phyloP scores from a whole-genome alignment of 30 jellyfish, hydroid and myxozoan genomes.

The Morbakka virulenta region DNA sequence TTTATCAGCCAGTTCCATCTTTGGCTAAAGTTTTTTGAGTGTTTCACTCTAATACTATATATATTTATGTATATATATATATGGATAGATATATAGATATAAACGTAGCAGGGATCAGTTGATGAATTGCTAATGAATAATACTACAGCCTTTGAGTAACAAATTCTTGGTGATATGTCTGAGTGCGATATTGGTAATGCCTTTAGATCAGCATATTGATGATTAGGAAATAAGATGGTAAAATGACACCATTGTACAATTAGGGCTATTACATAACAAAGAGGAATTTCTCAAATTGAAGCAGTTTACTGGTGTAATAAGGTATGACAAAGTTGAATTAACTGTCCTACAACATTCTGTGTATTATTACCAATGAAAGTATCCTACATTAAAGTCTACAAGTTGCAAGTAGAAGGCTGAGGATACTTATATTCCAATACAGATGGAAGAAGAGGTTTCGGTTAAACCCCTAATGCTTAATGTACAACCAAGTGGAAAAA shows the following conservation, averaged over 20 bases:
- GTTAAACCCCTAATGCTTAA: no score
- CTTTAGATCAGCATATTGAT: constrained; percentile 6
- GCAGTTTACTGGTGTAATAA: constrained; percentile 4
- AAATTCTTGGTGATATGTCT: not conserved
- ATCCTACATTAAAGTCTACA: constrained; percentile 10
- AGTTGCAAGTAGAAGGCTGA: not conserved
- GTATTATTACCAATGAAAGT: not conserved
- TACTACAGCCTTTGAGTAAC: no score
- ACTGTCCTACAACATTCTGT: constrained; percentile 4
- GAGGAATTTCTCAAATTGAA: not conserved
- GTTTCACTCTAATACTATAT: no score
- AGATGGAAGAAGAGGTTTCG: constrained; percentile 14
- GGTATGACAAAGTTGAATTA: not conserved
- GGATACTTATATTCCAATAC: constrained; percentile 8
- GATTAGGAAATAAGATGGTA: constrained; percentile 13
- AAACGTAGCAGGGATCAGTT: no score
- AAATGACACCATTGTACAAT: constrained; percentile 14
- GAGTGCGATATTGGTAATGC: not conserved
- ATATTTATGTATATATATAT: no score
- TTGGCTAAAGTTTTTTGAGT: no score
- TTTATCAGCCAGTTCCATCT: no score
- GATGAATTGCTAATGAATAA: no score
- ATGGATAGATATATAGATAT: no score
- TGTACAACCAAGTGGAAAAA: constrained; percentile 9
- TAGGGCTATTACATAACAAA: not conserved